Base-by-base conservation (phyloP, 2,113 vertebrate genomes). In the Anhinga anhinga region DNA sequence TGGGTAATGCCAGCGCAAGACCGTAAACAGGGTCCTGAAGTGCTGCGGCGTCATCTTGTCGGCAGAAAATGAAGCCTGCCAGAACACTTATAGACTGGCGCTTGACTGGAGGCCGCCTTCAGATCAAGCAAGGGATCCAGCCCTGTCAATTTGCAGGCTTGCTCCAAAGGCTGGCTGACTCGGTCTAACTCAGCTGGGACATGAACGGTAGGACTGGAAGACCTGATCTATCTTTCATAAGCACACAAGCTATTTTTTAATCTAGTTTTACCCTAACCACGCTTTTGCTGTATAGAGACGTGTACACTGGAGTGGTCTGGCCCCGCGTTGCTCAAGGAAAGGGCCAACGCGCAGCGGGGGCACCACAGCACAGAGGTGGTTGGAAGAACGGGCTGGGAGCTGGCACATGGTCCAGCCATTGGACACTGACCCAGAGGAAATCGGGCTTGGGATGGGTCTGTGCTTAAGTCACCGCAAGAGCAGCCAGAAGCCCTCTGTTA, bases 381-480 rank as follows among this genome's bases (percentile, higher is more conserved):
- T 13, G 7, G 44, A n/a, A 30, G 26, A 18, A 13, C 3, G 7
- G 15, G 14, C 76, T 27, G 47, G 56, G 76, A 23, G 29, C 49
- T 63, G 13, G 16, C 32, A 7, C 4, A 0, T 7, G 21, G 25
- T 8, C 10, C 10, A 2, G 7, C 17, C 59, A 32, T 44, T 5
- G 27, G 45, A 11, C 6, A 5, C 23, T 4, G 20, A 15, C 50
- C 50, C 61, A 22, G 69, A 13, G 19, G 34, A 23, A 38, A 21
- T 19, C 3, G 40, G 52, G 9, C 20, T 38, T 47, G 23, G 32
- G 16, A 3, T 15, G 26, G 15, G 10, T 36, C 49, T 45, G 2
- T 26, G 20, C 38, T 38, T 26, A 29, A 74, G 23, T 66, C 25
- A 52, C 19, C 19, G 4, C 7, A 23, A 47, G 7, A 25, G 12